Evolutionary conservation across 2,888 invertebrate species (phyloP), one percentile per base, ranked within the genome.

Genomic region (Mesorhabditis spiculigera): DNA sequence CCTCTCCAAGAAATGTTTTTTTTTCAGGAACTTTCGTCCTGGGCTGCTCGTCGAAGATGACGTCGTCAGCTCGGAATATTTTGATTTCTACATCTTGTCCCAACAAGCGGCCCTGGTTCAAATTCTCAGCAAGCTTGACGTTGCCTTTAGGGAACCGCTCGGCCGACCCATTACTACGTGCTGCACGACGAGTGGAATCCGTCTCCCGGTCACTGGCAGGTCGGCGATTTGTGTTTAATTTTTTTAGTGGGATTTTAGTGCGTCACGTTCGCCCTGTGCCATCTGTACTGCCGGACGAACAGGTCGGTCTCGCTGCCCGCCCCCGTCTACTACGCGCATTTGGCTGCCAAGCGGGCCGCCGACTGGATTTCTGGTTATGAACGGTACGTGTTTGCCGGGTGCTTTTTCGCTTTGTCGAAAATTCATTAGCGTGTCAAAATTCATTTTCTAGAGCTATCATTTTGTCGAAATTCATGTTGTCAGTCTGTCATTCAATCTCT

Each of bases 81-180:
- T 58, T n/a, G 58, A 58, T n/a, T 58, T 58, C 58, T 58, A 13
- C 58, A 72, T 85, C 28, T 72, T 78, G 69, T 70, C 75, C 8
- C 84, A 84, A 68, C 66, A 68, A 61, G 83, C 82, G 6, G 63
- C 78, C 62, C 73, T 78, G 28, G 28, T 28, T 28, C 28, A 28
- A 28, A 28, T 82, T 80, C 8, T 63, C 58, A 13, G 10, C 58
- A 58, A 58, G 10, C 58, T 58, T n/a, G n/a, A 10, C n/a, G n/a
- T 58, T 10, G 58, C n/a, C 58, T n/a, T 13, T n/a, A 13, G 13
- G 58, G 58, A 13, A 58, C 58, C n/a, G 10, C 58, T 58, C 58
- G 58, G 10, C 58, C 58, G n/a, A n/a, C 58, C n/a, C 58, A 58
- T n/a, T 58, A 58, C 58, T 58, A 58, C 3, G 58, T 58, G 58